phyloP scores from a whole-genome alignment of 2,797 vertebrate species.

The Furcifer pardalis region DNA sequence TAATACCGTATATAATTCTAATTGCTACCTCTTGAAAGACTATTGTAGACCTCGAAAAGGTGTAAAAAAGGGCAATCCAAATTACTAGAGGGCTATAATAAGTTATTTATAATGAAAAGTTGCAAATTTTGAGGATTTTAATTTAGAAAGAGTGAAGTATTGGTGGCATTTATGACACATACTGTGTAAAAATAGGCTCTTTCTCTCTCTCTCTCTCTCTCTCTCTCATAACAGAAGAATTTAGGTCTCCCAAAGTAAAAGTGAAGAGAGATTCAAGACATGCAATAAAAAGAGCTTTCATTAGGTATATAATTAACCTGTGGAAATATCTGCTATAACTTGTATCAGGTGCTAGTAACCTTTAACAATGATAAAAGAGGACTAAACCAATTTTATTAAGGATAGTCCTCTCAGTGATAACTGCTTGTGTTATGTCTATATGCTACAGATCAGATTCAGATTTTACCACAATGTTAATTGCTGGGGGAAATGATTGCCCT shows the following conservation, averaged over 20 bases:
- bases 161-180: background rate
- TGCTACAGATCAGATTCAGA: background rate
- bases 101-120: background rate
- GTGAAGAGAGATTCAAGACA: background rate
- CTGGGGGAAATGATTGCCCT: background rate
- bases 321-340: background rate
- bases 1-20: background rate
- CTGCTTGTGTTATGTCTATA: background rate
- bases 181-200: background rate
- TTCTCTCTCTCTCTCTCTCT: background rate
- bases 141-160: background rate
- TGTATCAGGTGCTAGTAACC: background rate
- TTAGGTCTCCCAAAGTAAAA: background rate
- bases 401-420: background rate
- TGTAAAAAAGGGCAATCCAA: background rate
- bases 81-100: background rate
- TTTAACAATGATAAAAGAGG: background rate
- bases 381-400: background rate
- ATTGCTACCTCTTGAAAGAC: background rate
- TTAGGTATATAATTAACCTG: background rate
- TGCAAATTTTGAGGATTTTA: background rate
- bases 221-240: background rate
- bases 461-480: background rate
- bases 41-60: background rate
- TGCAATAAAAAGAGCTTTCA: background rate